Evolutionary conservation across 2,797 vertebrate species (phyloP), one percentile per base, ranked within the genome.

Genomic region (Phaenicophaeus curvirostris): DNA sequence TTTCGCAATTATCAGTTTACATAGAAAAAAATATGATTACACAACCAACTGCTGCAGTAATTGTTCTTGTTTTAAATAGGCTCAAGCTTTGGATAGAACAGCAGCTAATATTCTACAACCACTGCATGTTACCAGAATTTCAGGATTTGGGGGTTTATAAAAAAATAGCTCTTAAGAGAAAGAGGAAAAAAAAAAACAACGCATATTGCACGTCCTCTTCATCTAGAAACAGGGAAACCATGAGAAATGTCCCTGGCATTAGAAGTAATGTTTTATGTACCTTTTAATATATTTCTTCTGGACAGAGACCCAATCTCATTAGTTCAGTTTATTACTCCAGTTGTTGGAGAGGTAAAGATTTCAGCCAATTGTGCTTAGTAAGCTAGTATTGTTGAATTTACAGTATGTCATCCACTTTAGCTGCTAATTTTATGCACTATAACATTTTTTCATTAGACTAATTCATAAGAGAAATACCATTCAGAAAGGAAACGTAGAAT

Each of bases 151-250:
- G 0, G 0, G 9, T 12, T 30, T 28, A 55, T 35, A 2, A 2
- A 37, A 54, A 27, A 35, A 33, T 1, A 54, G 7, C 37, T 51
- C 21, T 57, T 54, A 37, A 46, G 42, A 20, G 27, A 8, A 2
- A 23, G 13, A 13, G 33, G n/a, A 13, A 61, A 31, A n/a, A 24
- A 15, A 35, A 8, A 28, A 28, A 15, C 53, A 27, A 12, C 25
- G 13, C 15, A 21, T 0, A 0, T 4, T 84, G 9, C 8, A 15
- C 5, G 2, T 50, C 3, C 11, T 27, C 28, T 71, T 63, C 18
- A 53, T 50, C 20, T 48, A 71, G 68, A 75, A 87, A 61, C 7
- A 76, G 11, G 62, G 9, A 82, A 87, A 91, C 62, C 23, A 76
- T 20, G 85, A 69, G n/a, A 74, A 91, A 69, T 33, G 2, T 27